Conservation (phyloP, 2,888 invertebrate species). For the Spodoptera picta region DNA sequence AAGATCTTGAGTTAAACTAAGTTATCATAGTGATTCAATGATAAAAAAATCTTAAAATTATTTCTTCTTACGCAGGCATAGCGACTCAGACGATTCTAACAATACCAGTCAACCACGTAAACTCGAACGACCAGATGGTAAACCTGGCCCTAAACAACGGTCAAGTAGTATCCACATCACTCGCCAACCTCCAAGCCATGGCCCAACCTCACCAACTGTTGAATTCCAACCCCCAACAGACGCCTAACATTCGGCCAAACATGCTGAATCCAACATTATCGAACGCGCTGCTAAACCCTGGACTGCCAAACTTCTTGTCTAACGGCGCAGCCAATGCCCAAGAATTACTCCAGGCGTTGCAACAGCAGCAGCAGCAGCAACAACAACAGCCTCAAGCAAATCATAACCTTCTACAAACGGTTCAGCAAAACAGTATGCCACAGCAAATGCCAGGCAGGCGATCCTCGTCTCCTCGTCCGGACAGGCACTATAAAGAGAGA, state of each 20-base stretch:
- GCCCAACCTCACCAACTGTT: slow-evolving; percentile 92
- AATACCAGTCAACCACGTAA: slow-evolving; percentile 97
- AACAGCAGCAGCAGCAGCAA: slow-evolving; percentile 90
- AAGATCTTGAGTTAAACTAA: too few relatives aligned
- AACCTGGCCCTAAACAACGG: slow-evolving; percentile 95
- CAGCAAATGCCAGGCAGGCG: slow-evolving; percentile 86
- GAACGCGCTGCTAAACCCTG: slow-evolving; percentile 91
- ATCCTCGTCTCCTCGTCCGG: slow-evolving; percentile 82
- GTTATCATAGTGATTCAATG: neutral
- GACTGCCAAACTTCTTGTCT: slow-evolving; percentile 92
- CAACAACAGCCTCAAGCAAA: slow-evolving; percentile 87
- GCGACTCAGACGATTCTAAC: slow-evolving; percentile 98
- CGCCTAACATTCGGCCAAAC: slow-evolving; percentile 81
- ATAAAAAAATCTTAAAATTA: neutral
- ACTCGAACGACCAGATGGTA: slow-evolving; percentile 92
- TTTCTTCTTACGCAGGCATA: slow-evolving; percentile 90
- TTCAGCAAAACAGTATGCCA: slow-evolving; percentile 84
- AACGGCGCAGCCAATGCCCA: slow-evolving; percentile 91
- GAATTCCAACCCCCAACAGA: slow-evolving; percentile 89
- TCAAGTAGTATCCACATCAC: slow-evolving; percentile 94
- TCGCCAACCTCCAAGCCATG: slow-evolving; percentile 94
- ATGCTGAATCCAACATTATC: slow-evolving; percentile 90
- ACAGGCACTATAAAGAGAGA: slow-evolving; percentile 85
- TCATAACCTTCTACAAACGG: slow-evolving; percentile 84
- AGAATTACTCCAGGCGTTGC: slow-evolving; percentile 92